Base-by-base conservation (phyloP, 2,888 invertebrate genomes). In the Tetrapedia diversipes region DNA sequence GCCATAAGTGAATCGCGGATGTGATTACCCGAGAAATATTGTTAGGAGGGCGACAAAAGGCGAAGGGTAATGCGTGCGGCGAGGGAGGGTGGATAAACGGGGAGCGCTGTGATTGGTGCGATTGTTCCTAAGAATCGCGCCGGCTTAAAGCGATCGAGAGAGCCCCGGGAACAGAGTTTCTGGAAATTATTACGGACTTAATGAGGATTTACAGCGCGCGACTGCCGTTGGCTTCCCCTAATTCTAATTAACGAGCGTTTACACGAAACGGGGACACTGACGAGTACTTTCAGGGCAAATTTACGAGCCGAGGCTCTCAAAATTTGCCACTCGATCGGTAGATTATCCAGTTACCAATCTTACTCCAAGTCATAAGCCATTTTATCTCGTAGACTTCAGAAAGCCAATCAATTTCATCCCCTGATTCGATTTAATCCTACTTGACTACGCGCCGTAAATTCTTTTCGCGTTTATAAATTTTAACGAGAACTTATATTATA, bases 21-120 rank as follows among this genome's bases (percentile, higher is more conserved):
- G 60, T 41, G 72, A 75, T 75, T 61, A 72, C 29, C 37, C 49
- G 56, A 63, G 73, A 75, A 66, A 60, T 75, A 75, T 72, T 54
- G 53, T 59, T 51, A 0, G 59, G 24, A 32, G 51, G 56, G 39
- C 37, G 71, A 75, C 59, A 47, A 47, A 47, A 60, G 73, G 45
- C 29, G 37, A 51, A 16, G 59, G 51, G 47, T 47, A 59, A 72
- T 19, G 60, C 51, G 32, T 14, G 22, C 39, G 29, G 32, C 24
- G 22, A 51, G 51, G 54, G 53, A 8, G 19, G 27, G 27, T 32
- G 53, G n/a, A 39, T 72, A 37, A 24, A n/a, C 29, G 59, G 37
- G 43, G 45, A 10, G 7, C n/a, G 45, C 27, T 37, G 56, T 70
- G 71, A 73, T 73, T 73, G 61, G 70, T 56, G 60, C 47, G 49